phyloP scores from a whole-genome alignment of 1,140 invertebrate genomes.

The Tribolium castaneum region DNA sequence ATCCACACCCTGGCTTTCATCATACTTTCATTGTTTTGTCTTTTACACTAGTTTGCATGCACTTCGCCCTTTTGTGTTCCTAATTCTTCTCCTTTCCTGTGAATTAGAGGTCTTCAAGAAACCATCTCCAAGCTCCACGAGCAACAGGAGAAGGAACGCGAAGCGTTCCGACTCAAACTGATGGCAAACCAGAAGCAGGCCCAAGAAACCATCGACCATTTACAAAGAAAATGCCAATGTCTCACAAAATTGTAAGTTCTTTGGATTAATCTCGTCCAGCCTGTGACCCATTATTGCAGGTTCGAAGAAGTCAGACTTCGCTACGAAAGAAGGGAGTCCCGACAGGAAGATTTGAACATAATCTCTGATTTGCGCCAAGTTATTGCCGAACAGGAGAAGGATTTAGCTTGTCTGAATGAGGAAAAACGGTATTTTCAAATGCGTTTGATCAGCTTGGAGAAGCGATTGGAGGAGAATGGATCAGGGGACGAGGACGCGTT shows the following conservation, averaged over 20 bases:
- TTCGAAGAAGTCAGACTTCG: constrained; percentile 69
- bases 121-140: constrained; percentile 57
- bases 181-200: constrained; percentile 59
- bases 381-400: constrained; percentile 69
- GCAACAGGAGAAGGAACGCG: constrained; percentile 56
- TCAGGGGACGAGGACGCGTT: constrained; percentile 58
- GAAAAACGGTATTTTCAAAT: constrained; percentile 65
- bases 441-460: constrained; percentile 58
- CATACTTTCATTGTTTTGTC: constrained; percentile 52
- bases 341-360: constrained; percentile 66
- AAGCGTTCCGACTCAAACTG: constrained; percentile 55
- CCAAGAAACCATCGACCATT: constrained; percentile 66
- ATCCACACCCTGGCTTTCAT: constrained; percentile 56
- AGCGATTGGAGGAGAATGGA: constrained; percentile 50
- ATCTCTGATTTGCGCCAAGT: constrained; percentile 67
- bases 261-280: neutral
- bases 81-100: constrained; percentile 51
- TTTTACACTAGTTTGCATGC: constrained; percentile 45
- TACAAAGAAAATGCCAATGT: constrained; percentile 67
- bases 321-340: constrained; percentile 67
- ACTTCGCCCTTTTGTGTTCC: constrained; percentile 36
- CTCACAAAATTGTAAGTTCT: constrained; percentile 68
- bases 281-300: constrained; percentile 54
- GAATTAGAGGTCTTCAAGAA: constrained; percentile 58
- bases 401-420: constrained; percentile 68